These are phyloP conservation scores for Pholis gunnellus DNA, from an alignment of 2,113 vertebrate genomes.

Conservation along the genomic window DNA sequence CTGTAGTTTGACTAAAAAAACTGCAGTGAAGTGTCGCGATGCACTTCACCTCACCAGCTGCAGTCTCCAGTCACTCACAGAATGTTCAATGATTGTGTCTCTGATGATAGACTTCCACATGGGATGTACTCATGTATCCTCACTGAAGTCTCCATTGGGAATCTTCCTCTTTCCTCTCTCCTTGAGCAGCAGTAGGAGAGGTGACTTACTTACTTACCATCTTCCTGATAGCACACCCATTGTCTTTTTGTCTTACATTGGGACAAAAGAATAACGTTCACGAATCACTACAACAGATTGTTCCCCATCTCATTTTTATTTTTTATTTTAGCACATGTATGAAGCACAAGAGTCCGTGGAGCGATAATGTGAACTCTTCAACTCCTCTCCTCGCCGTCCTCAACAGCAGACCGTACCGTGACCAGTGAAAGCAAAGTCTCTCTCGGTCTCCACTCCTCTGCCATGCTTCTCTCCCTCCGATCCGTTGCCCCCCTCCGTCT, in stretches of 20 bases:
- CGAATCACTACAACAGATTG: not conserved
- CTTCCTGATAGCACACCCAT: not conserved
- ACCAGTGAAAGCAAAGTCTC: slow-evolving; percentile 33
- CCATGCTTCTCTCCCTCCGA: not conserved
- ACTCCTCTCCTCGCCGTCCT: slow-evolving; percentile 13
- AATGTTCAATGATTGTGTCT: slow-evolving; percentile 21
- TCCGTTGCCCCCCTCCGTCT: slow-evolving; percentile 18
- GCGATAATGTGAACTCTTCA: slow-evolving; percentile 34
- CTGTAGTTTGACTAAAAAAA: not conserved
- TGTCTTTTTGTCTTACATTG: not conserved
- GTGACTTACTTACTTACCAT: not conserved
- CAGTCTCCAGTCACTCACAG: slow-evolving; percentile 11
- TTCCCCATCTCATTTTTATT: not conserved
- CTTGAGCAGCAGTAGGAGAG: not conserved
- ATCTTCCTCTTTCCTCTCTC: not conserved
- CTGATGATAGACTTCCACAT: slow-evolving; percentile 26
- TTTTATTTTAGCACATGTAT: slow-evolving; percentile 33
- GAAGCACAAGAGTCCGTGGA: slow-evolving; percentile 15
- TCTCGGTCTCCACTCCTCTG: slow-evolving; percentile 12
- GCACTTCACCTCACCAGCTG: not conserved
- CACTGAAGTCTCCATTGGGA: slow-evolving; percentile 8
- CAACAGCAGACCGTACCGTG: slow-evolving; percentile 9
- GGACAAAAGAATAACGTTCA: not conserved
- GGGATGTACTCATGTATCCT: slow-evolving; percentile 16
- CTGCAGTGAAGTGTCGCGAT: not conserved